Conservation (phyloP, 2,113 vertebrate species). For the Petromus typicus region DNA sequence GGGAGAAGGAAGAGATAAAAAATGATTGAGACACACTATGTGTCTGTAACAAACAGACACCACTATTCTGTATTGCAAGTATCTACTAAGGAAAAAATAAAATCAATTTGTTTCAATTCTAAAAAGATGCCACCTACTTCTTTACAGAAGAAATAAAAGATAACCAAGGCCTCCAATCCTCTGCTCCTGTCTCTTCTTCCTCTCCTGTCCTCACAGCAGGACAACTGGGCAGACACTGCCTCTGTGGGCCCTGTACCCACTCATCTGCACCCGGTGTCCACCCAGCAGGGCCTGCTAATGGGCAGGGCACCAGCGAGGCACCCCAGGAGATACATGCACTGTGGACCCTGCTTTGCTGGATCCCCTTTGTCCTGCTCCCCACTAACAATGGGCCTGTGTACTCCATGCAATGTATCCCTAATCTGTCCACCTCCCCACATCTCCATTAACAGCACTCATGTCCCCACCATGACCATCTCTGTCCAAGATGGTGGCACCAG, state of each 20-base stretch:
- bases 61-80: neutral
- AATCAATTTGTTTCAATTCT: neutral
- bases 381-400: accelerated
- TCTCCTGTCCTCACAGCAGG: no score
- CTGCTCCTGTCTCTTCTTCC: neutral
- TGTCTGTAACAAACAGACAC: neutral
- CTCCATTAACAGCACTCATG: neutral
- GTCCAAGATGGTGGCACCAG: no score
- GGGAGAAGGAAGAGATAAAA: neutral
- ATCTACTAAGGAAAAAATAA: neutral
- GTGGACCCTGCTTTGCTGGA: neutral
- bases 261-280: neutral
- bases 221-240: accelerated
- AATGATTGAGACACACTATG: neutral
- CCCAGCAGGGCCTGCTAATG: accelerated
- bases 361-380: neutral
- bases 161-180: neutral
- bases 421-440: no score
- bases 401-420: no score
- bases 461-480: neutral
- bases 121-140: neutral
- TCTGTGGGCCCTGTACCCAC: accelerated
- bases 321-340: accelerated
- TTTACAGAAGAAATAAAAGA: neutral
- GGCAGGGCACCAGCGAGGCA: neutral